Conservation (phyloP, 2,113 vertebrate species). For the Chionomys nivalis region DNA sequence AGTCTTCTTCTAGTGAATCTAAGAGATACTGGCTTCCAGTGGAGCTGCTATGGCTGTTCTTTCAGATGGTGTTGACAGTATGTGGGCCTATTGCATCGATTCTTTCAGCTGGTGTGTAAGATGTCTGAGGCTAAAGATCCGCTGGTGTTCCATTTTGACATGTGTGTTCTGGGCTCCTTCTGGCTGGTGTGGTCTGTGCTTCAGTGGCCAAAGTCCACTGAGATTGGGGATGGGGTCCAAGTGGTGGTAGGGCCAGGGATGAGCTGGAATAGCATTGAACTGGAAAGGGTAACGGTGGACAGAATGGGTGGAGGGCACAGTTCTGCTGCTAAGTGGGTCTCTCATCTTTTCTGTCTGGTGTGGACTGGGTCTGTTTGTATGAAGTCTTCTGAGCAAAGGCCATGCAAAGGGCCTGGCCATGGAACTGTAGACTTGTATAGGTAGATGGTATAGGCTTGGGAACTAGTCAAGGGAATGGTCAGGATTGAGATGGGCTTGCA, state of each 20-base stretch:
- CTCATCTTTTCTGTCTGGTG: background rate
- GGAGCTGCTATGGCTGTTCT: background rate
- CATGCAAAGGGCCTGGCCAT: background rate
- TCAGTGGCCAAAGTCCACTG: background rate
- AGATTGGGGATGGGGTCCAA: background rate
- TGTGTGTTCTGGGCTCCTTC: background rate
- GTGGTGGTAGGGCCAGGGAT: background rate
- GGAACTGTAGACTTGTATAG: background rate
- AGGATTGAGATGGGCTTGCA: background rate
- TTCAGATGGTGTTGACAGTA: background rate
- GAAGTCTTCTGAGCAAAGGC: background rate
- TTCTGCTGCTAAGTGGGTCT: background rate
- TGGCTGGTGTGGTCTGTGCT: background rate
- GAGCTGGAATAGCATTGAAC: background rate
- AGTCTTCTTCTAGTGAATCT: background rate
- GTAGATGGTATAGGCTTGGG: background rate
- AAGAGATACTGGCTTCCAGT: background rate
- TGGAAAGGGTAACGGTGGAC: background rate
- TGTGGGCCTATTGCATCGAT: background rate
- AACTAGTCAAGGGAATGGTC: background rate
- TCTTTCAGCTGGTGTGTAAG: background rate
- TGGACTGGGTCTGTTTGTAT: background rate
- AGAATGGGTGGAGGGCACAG: background rate
- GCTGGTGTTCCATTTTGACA: background rate
- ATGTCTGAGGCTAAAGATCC: background rate